Conservation (phyloP, 2,797 vertebrate genomes). For the Rhyacichthys aspro region DNA sequence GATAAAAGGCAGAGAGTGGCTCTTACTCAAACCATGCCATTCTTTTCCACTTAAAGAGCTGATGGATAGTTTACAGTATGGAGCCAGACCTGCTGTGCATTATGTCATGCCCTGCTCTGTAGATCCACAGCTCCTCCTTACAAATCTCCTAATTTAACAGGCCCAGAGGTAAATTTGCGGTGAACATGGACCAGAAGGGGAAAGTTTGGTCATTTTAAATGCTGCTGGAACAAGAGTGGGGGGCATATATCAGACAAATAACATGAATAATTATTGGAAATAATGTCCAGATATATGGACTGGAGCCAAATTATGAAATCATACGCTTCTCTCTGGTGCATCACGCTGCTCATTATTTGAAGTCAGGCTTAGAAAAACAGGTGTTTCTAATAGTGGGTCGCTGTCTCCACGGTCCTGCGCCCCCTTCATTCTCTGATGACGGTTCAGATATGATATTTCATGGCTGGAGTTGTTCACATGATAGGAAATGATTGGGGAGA, state of each 20-base stretch:
- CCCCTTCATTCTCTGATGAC: conserved; percentile 69
- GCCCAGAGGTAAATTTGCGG: conserved; percentile 44
- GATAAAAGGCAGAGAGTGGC: conserved; percentile 47
- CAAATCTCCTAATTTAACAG: conserved; percentile 45
- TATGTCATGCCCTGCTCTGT: conserved; percentile 42
- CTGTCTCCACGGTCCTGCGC: conserved; percentile 62
- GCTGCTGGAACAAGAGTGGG: conserved; percentile 40
- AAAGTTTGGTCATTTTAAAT: conserved; percentile 33
- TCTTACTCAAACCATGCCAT: conserved; percentile 31
- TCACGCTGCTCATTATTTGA: conserved; percentile 74
- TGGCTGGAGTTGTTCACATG: conserved; percentile 59
- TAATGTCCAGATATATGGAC: conserved; percentile 75
- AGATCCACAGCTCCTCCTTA: conserved; percentile 29
- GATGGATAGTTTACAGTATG: conserved; percentile 48
- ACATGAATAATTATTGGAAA: conserved; percentile 78
- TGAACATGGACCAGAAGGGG: conserved; percentile 11
- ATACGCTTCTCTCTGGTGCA: conserved; percentile 66
- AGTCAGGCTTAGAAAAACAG: conserved; percentile 79
- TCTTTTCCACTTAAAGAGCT: conserved; percentile 56
- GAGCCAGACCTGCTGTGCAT: conserved; percentile 54
- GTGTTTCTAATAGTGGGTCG: conserved; percentile 79
- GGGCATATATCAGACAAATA: conserved; percentile 64
- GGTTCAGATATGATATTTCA: conserved; percentile 84
- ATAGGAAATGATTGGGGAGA: conserved; percentile 77
- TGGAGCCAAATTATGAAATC: conserved; percentile 80